Evolutionary conservation across 2,888 invertebrate genomes (phyloP), one percentile per base, ranked within the genome.

Genomic region (Nomada ruficornis): DNA sequence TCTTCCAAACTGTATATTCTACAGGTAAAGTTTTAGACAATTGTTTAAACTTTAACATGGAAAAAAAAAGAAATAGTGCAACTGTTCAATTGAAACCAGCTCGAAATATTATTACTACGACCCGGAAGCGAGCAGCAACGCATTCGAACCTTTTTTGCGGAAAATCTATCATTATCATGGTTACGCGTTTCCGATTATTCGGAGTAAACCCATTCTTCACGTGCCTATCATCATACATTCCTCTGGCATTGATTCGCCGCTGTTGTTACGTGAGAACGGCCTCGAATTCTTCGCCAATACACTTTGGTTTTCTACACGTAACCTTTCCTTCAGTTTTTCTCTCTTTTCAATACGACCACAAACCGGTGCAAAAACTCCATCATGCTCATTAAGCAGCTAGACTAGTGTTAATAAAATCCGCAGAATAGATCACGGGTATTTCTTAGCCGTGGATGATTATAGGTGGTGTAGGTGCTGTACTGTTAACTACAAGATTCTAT

Each of bases 191-290:
- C 52, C 44, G 36, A 52, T 78, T 52, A 64, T 72, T 77, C 77
- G 67, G 67, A 26, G 67, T 74, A 55, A 42, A 67, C 63, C n/a
- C 23, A 67, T 67, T 68, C 50, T 23, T 67, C 20, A 57, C 20
- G 0, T 44, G 23, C 10, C 50, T 52, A 71, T 72, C 65, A 77
- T 57, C 26, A 20, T n/a, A 62, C 55, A 65, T 55, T 64, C 29
- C 62, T 71, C n/a, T 64, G 55, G 54, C 73, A 80, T 80, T 83
- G 63, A 80, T 75, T 71, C 54, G 57, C 50, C 11, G 3, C 11
- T n/a, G 54, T 52, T 65, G 65, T 84, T 83, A 77, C 75, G 72
- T 76, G 80, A 76, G 80, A 76, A 70, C 60, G 78, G 47, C 78
- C 80, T 78, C 72, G 80, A 73, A 76, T 80, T 72, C 72, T 76